Conservation (phyloP, 1,140 invertebrate species). For the Lasaia peninsularis region DNA sequence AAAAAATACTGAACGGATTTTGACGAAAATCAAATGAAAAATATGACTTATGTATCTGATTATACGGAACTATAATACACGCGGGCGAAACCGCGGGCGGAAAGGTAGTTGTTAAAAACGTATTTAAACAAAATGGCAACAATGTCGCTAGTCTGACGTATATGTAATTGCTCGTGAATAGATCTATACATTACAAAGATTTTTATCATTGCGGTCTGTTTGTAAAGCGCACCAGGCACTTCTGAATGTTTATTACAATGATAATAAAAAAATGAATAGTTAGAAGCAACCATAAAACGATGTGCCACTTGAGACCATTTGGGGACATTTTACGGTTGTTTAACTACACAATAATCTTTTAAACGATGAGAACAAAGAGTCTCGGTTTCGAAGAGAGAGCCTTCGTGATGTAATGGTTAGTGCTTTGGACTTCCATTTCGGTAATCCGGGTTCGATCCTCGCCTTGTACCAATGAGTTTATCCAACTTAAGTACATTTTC, state of each 20-base stretch:
- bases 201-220: constrained; percentile 13
- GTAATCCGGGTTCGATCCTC: no score
- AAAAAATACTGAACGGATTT: no score
- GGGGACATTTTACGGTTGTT: constrained; percentile 8
- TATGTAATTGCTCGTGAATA: neutral
- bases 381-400: neutral
- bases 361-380: neutral
- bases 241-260: constrained; percentile 12
- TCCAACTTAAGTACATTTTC: no score
- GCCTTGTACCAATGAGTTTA: no score
- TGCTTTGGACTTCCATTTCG: no score
- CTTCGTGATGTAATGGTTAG: no score
- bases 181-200: neutral
- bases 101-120: no score
- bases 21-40: no score
- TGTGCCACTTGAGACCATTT: constrained; percentile 41
- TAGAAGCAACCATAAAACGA: constrained; percentile 40
- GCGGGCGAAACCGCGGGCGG: no score
- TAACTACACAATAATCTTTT: neutral
- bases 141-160: neutral
- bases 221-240: constrained; percentile 16
- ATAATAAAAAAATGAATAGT: no score
- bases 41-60: no score
- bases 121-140: neutral
- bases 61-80: no score